Base-by-base conservation (phyloP, 2,888 invertebrate genomes). In the Bursaphelenchus okinawaensis region DNA sequence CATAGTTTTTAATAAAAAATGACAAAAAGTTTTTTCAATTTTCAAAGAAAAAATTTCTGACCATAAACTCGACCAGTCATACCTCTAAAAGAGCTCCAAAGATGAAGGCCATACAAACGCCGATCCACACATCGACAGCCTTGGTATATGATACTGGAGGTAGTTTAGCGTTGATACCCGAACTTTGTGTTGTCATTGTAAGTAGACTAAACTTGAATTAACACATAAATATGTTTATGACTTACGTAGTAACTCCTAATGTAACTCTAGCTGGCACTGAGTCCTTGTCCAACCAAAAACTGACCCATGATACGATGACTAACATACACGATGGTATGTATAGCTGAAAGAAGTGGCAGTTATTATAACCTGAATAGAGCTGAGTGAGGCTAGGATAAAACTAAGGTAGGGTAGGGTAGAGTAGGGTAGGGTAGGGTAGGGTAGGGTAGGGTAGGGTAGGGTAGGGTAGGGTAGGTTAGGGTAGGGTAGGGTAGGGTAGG, bases 311-410 rank as follows among this genome's bases (percentile, higher is more conserved):
- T 7, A 73, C 73, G 52, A 75, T 93, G 84, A 93, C 93, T 84
- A 93, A 86, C 93, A 93, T 93, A 87, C 74, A 72, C 88, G 93
- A 93, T 63, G 95, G 94, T 84, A 94, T 92, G 88, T 95, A 95
- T 87, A 94, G 94, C 88, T 95, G 94, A 91, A 89, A 94, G 94
- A 87, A 94, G 93, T 82, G 93, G 88, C 16, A n/a, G 8, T n/a
- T 24, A 62, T 22, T n/a, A 8, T 65, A 3, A 29, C 6, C 16
- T 63, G 16, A n/a, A 29, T 65, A 12, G 22, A 4, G 27, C n/a
- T n/a, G n/a, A 9, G 7, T n/a, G n/a, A n/a, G n/a, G n/a, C n/a
- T n/a, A n/a, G n/a, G n/a, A n/a, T n/a, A n/a, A n/a, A n/a, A n/a
- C n/a, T n/a, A n/a, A n/a, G n/a, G n/a, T n/a, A n/a, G n/a, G n/a